A percentile compares a stretch with the other conserved stretches of the same genome.
These are phyloP conservation scores for Siphlonurus alternatus DNA, from an alignment of 2,888 invertebrate species.

Conservation along the genomic window DNA sequence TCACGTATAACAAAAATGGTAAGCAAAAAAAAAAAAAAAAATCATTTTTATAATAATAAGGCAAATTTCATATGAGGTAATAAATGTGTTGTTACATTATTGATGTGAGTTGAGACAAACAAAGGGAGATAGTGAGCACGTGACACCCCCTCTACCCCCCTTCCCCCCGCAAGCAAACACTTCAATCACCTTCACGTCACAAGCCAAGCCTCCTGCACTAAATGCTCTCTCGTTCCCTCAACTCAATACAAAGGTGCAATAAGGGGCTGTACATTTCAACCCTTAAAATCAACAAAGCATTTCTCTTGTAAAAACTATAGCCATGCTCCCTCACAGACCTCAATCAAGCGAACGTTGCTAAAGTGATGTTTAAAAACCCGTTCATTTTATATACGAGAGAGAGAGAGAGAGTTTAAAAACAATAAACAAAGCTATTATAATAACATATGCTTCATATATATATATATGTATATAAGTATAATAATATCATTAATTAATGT, in stretches of 20 bases:
- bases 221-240: neutral
- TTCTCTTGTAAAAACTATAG: no score
- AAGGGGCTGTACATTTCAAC: neutral
- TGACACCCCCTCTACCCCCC: neutral
- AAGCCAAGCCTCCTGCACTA: neutral
- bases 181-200: neutral
- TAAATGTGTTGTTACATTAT: no score
- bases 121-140: neutral
- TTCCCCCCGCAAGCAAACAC: neutral
- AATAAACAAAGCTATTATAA: neutral
- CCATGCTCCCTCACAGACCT: neutral
- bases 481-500: no score
- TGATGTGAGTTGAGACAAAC: no score
- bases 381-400: neutral
- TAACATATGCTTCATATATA: neutral
- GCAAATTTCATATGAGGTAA: no score
- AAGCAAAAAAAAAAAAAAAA: no score
- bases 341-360: neutral
- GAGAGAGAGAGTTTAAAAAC: neutral
- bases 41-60: no score
- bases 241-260: neutral
- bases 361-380: neutral
- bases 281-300: neutral
- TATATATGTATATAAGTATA: no score
- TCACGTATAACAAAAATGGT: no score